phyloP scores from a whole-genome alignment of 2,113 vertebrate genomes.

The Neoarius graeffei region DNA sequence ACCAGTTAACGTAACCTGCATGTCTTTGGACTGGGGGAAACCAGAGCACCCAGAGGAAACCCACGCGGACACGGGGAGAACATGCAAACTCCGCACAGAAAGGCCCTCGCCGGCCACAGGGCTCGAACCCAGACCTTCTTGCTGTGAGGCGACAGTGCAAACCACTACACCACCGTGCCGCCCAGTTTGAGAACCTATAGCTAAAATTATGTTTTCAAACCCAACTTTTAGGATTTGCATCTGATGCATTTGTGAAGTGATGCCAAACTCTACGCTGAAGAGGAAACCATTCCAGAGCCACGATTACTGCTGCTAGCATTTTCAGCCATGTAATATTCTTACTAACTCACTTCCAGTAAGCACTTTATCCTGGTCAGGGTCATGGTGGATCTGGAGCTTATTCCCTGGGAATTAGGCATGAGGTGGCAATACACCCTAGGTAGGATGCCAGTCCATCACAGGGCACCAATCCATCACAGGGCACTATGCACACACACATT shows the following conservation, averaged over 20 bases:
- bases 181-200: neutral
- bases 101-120: too few species aligned
- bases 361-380: neutral
- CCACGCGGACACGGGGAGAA: too few species aligned
- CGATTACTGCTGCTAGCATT: neutral
- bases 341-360: neutral
- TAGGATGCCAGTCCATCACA: too few species aligned
- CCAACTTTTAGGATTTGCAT: neutral
- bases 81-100: too few species aligned
- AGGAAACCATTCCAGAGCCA: too few species aligned
- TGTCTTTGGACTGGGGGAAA: too few species aligned
- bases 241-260: neutral
- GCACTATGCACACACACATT: neutral
- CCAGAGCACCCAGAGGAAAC: too few species aligned
- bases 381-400: neutral
- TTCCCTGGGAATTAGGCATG: neutral
- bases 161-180: too few species aligned
- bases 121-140: too few species aligned
- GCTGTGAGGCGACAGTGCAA: too few species aligned
- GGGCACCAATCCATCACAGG: neutral
- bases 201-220: neutral
- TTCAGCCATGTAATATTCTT: slow-evolving; percentile 4
- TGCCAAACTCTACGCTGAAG: neutral
- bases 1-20: too few species aligned
- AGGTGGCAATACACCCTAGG: neutral